phyloP scores from a whole-genome alignment of 92 coral and sea anemone species.

The Parazoanthus darwini region DNA sequence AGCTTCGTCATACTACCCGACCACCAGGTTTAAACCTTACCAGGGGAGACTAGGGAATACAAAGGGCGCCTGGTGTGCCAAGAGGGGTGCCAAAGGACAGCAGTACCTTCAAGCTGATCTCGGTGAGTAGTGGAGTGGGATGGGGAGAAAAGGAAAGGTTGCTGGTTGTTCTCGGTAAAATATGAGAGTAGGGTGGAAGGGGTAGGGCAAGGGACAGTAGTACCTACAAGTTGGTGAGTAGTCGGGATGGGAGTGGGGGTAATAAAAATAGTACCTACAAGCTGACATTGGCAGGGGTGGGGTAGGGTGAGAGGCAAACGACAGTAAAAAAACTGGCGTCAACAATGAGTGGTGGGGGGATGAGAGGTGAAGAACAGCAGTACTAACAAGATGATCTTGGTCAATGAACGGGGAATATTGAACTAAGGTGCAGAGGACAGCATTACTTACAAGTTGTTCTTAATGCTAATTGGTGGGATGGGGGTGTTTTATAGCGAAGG shows the following conservation, averaged over 20 bases:
- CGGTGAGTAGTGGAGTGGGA: conserved; percentile 59
- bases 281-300: too few relatives aligned
- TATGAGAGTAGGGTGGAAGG: not conserved
- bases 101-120: conserved; percentile 77
- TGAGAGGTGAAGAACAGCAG: too few relatives aligned
- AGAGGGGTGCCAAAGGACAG: conserved; percentile 48
- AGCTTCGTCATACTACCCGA: conserved; percentile 77
- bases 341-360: too few relatives aligned
- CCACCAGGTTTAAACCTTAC: conserved; percentile 65
- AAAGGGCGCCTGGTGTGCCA: conserved; percentile 86
- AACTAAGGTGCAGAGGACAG: not conserved
- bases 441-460: not conserved
- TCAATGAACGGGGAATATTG: too few relatives aligned
- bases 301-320: too few relatives aligned
- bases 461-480: not conserved
- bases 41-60: conserved; percentile 85
- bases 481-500: too few relatives aligned
- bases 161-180: conserved; percentile 80
- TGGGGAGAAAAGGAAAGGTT: conserved; percentile 56
- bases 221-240: too few relatives aligned
- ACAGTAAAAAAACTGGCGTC: too few relatives aligned
- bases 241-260: too few relatives aligned
- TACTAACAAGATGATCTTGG: too few relatives aligned
- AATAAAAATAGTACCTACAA: too few relatives aligned
- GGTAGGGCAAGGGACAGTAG: too few relatives aligned